These are phyloP conservation scores for Lutjanus erythropterus DNA, from an alignment of 2,113 vertebrate species.

Conservation along the genomic window DNA sequence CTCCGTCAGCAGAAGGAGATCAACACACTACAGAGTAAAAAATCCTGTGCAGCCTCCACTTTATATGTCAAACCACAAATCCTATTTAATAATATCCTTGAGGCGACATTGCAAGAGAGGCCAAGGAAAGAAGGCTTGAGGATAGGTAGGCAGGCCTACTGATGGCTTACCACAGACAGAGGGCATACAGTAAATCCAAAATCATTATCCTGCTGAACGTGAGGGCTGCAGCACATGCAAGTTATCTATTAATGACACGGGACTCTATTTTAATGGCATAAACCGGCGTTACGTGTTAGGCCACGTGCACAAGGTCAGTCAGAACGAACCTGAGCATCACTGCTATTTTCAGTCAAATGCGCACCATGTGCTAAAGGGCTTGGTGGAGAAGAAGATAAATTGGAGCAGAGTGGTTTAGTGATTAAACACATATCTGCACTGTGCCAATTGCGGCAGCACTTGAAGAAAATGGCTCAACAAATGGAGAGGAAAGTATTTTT, in stretches of 20 bases:
- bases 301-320: conserved; percentile 16
- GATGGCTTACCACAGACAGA: conserved; percentile 30
- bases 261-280: conserved; percentile 35
- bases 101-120: conserved; percentile 66
- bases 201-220: conserved; percentile 49
- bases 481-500: conserved; percentile 22
- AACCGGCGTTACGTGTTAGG: neutral
- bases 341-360: conserved; percentile 22
- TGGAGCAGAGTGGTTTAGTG: conserved; percentile 18
- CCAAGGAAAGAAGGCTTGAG: conserved; percentile 14
- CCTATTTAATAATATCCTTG: conserved; percentile 82
- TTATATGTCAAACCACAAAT: conserved; percentile 81
- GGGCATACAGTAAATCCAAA: conserved; percentile 34
- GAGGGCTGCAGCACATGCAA: conserved; percentile 25
- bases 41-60: conserved; percentile 67
- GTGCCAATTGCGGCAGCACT: conserved; percentile 1
- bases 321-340: neutral
- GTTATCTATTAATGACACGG: conserved; percentile 37
- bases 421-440: conserved; percentile 25
- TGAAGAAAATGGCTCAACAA: conserved; percentile 24
- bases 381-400: conserved; percentile 9
- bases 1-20: conserved; percentile 63
- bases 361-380: neutral
- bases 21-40: conserved; percentile 60
- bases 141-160: conserved; percentile 26